Conservation (phyloP, 2,113 vertebrate genomes). For the Cebus imitator region DNA sequence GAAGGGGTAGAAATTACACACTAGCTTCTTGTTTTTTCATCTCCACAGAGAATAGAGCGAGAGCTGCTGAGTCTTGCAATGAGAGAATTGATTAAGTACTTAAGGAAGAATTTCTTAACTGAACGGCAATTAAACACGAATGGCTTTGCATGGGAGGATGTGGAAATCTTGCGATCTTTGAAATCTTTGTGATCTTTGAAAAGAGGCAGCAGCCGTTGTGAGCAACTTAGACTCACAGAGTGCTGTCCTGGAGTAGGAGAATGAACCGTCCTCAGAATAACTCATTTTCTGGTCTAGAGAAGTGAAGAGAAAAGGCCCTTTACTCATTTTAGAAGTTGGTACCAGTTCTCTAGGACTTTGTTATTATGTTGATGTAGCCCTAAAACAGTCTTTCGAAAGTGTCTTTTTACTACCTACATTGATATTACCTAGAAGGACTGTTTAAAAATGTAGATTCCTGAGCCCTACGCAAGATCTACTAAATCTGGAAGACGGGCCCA, state of each 20-base stretch:
- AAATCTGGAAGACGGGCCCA: neutral
- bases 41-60: conserved; percentile 38
- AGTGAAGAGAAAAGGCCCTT: neutral
- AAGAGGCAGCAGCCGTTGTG: neutral
- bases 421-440: neutral
- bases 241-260: neutral
- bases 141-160: neutral
- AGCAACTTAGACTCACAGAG: neutral
- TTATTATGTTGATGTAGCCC: neutral
- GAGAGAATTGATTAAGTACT: conserved; percentile 38
- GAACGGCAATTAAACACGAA: conserved; percentile 16
- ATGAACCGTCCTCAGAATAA: neutral
- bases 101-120: conserved; percentile 31
- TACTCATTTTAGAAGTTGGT: neutral
- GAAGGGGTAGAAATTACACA: conserved; percentile 25
- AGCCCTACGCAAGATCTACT: neutral
- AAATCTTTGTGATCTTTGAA: neutral
- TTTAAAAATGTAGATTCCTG: neutral
- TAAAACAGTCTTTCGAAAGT: neutral
- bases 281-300: neutral
- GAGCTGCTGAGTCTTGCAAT: conserved; percentile 58
- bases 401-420: neutral
- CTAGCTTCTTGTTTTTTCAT: conserved; percentile 9
- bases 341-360: neutral
- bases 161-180: neutral